These are phyloP conservation scores for Arothron firmamentum DNA, from an alignment of 2,113 vertebrate species.

Conservation along the genomic window DNA sequence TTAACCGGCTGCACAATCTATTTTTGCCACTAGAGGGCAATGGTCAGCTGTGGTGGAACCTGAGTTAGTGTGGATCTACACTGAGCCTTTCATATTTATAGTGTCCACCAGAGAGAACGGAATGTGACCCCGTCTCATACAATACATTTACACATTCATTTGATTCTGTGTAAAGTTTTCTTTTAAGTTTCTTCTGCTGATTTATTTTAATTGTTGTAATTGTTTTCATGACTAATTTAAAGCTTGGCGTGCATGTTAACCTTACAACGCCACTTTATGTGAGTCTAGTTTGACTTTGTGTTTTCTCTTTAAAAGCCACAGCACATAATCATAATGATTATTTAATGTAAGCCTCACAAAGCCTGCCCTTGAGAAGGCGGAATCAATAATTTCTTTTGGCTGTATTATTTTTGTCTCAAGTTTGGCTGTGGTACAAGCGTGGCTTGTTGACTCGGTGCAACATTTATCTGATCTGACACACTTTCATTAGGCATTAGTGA, in stretches of 20 bases:
- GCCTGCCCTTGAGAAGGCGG: constrained; percentile 54
- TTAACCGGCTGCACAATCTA: background rate
- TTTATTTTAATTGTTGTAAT: background rate
- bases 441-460: constrained; percentile 49
- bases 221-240: constrained; percentile 12
- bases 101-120: background rate
- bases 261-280: constrained; percentile 14
- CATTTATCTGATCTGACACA: constrained; percentile 69
- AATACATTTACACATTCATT: constrained; percentile 18
- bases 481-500: constrained; percentile 70
- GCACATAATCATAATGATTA: constrained; percentile 49
- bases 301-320: constrained; percentile 35
- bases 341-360: constrained; percentile 54
- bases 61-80: constrained; percentile 4
- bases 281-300: constrained; percentile 19
- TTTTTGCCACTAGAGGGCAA: constrained; percentile 65
- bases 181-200: constrained; percentile 4
- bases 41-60: constrained; percentile 57
- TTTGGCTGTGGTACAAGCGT: constrained; percentile 57
- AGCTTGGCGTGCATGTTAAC: background rate
- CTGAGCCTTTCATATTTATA: background rate
- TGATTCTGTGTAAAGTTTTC: background rate
- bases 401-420: constrained; percentile 61
- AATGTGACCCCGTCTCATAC: constrained; percentile 6
- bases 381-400: constrained; percentile 61